Base-by-base conservation (phyloP, 2,888 invertebrate genomes). In the Platynereis dumerilii region DNA sequence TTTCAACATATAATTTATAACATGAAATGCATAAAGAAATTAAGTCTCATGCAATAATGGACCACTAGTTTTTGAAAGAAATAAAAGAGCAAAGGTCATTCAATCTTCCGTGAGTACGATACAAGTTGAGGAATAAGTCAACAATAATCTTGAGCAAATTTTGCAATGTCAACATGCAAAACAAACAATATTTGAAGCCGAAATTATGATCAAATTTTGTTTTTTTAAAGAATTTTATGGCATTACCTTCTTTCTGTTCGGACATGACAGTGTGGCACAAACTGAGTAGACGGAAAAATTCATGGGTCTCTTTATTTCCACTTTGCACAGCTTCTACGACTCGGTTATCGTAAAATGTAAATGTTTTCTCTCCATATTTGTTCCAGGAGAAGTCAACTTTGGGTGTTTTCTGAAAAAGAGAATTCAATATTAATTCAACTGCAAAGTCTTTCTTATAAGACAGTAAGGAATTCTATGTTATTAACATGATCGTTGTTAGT, bases 201-300 rank as follows among this genome's bases (percentile, higher is more conserved):
- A 5, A 34, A 12, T 7, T 34, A 34, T 12, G 12, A 53, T 2
- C 17, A 53, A 12, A 15, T 53, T 7, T 53, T 55, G 55, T 3
- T 54, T n/a, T 12, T 26, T 7, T 57, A 5, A 34, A 26, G 3
- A 39, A 34, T 17, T 3, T 5, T 15, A 29, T 7, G 56, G n/a
- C n/a, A 67, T 72, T 72, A 78, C 92, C 92, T 74, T 91, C 90
- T 79, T 92, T 92, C 76, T 91, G 90, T 80, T 94, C 96, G 0
- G 97, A 93, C 98, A 99, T 99, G 60, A 99, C 98, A 1, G 99
- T 99, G 83, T 99, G 99, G 83, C 99, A 99, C 39, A 99, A 87
- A 1, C 98, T 94, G 72, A 99, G 87, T 65, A 97, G 87, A 48
- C 92, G 89, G 87, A 97, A 97, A 87, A 97, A 97, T 79, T 90